These are phyloP conservation scores for Phaethornis superciliosus DNA, from an alignment of 2,113 vertebrate species.

Conservation along the genomic window DNA sequence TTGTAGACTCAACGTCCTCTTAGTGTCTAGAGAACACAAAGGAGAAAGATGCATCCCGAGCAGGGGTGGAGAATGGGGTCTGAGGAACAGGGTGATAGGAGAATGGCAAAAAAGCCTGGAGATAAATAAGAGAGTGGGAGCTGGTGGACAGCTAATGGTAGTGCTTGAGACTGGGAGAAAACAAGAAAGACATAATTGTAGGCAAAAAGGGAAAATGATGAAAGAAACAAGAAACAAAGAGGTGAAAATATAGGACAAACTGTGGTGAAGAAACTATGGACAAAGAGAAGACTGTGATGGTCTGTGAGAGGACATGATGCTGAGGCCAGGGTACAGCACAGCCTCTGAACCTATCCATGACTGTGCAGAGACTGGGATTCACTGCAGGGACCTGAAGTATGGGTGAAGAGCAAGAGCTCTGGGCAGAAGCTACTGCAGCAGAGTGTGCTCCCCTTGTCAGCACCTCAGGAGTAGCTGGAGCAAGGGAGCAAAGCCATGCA, in stretches of 20 bases:
- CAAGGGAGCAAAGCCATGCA: background rate
- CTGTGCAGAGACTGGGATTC: background rate
- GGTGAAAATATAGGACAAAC: background rate
- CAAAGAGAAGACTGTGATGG: background rate
- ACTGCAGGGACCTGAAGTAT: background rate
- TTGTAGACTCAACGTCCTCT: background rate
- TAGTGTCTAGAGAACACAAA: background rate
- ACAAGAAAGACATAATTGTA: background rate
- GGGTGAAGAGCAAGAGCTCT: background rate
- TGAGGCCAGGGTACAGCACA: background rate
- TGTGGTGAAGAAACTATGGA: background rate
- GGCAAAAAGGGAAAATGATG: background rate
- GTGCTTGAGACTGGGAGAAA: background rate
- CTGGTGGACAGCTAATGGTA: background rate
- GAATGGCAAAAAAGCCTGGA: background rate
- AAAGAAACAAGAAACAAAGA: no score
- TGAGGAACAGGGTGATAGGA: background rate
- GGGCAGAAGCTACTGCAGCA: accelerated
- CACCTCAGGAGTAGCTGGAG: background rate
- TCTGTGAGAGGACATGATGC: background rate
- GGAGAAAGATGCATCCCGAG: background rate
- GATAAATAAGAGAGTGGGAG: background rate
- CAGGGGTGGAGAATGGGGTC: background rate
- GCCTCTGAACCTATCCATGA: background rate
- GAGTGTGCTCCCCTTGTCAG: accelerated